Base-by-base conservation (phyloP, 2,113 vertebrate genomes). In the Agelaius tricolor region DNA sequence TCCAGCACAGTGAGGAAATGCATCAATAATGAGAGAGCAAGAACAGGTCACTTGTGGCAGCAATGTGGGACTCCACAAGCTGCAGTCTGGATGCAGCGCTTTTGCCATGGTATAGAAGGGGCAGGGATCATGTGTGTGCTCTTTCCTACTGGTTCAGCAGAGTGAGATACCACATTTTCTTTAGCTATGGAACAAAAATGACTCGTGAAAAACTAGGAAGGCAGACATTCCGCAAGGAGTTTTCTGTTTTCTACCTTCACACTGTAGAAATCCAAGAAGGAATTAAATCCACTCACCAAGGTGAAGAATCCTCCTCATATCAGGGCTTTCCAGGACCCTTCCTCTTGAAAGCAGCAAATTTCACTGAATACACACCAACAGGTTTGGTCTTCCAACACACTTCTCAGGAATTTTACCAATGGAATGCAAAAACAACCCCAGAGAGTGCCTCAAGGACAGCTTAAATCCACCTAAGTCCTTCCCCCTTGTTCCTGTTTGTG, bases 21-120 rank as follows among this genome's bases (percentile, higher is more conserved):
- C 66, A 76, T 67, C 76, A 79, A 63, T 94, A 94, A 96, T 31
- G 62, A 95, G 73, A 82, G 67, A 93, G 74, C 68, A 95, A 96
- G 91, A 74, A 94, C 72, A 54, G 68, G 73, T 80, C 86, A 85
- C 69, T 62, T 35, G 61, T 65, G 83, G 49, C 31, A 51, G 83
- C 46, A 87, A 8, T 31, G 52, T 27, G 66, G 72, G 71, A 69
- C 92, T 84, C 84, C 61, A 93, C 15, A 33, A 89, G 54, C 66
- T 59, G 68, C 43, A 86, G 59, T 30, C 26, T 41, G 39, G 13
- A 31, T 55, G 54, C 43, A 69, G 49, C 1, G 4, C 59, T 72
- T 84, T 51, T 67, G 33, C 57, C 41, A 3, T 15, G 44, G 7
- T 24, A 22, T 6, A 65, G 84, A 66, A 72, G 31, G 54, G 27